Base-by-base conservation (phyloP, 2,113 vertebrate genomes). In the Prinia subflava region DNA sequence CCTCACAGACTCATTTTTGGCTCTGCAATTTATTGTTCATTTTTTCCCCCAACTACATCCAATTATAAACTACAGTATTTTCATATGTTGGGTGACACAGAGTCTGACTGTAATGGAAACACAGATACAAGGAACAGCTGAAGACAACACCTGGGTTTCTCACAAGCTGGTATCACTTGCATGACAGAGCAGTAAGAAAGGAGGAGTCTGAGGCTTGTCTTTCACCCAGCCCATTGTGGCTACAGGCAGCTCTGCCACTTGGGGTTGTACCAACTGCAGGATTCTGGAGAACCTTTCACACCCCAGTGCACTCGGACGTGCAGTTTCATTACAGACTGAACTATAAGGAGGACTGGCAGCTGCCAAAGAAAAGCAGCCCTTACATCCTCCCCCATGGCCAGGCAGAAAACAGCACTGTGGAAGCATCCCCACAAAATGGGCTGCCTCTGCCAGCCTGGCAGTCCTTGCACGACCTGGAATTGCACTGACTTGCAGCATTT, bases 331-430 rank as follows among this genome's bases (percentile, higher is more conserved):
- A 46, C 0, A 22, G 42, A 31, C 47, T 39, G 42, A 41, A 63
- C 60, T 15, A 30, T 5, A 44, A 74, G 10, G 25, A 67, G 41
- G 46, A 87, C 30, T 67, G 65, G 31, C 52, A 77, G 42, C 50
- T 60, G 73, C 59, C 69, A 49, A 1, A 62, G 60, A 42, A 63
- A 22, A 31, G 39, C 4, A 7, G 33, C 33, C 42, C 35, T 50
- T 7, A 8, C 3, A 3, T 24, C 37, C 7, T 37, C 27, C 49
- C 39, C 19, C 4, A 31, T 0, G 0, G 27, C 16, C n/a, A 44
- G 56, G 71, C 52, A 82, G 71, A n/a, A 86, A 59, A 60, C 13
- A 46, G 31, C 52, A 33, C 14, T 44, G 3, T 0, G 7, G 59
- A 53, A 83, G n/a, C 30, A 47, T 24, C 55, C 17, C 0, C 5